A percentile compares a stretch with the other conserved stretches of the same genome.
These are phyloP conservation scores for Podarcis lilfordi DNA, from an alignment of 2,797 vertebrate genomes.

Conservation along the genomic window DNA sequence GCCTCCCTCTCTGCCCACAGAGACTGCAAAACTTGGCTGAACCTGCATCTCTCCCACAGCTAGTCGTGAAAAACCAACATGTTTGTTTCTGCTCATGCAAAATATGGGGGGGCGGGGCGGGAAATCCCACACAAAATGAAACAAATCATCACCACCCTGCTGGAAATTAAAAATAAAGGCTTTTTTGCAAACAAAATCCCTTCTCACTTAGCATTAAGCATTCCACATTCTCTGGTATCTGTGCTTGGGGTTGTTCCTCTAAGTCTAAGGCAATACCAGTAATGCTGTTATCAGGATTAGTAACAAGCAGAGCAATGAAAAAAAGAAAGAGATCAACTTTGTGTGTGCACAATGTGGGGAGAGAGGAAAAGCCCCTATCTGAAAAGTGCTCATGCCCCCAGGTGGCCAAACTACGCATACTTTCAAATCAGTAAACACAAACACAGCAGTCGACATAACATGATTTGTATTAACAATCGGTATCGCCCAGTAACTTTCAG, in stretches of 20 bases:
- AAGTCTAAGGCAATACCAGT: not conserved
- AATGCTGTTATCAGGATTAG: slow-evolving; percentile 3
- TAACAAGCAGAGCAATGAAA: slow-evolving; percentile 4
- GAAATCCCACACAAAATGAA: not conserved
- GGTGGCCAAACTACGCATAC: slow-evolving; percentile 6
- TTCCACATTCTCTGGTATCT: not conserved
- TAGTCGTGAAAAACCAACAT: not conserved
- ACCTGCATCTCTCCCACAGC: not conserved
- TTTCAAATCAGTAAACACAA: not conserved
- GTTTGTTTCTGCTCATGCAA: not conserved
- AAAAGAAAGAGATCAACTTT: not conserved
- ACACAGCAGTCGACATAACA: not conserved
- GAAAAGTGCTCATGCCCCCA: slow-evolving; percentile 7
- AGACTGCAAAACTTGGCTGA: not conserved
- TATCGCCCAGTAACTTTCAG: not conserved
- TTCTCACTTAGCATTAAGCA: not conserved
- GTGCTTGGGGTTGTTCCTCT: not conserved
- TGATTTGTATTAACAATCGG: not conserved
- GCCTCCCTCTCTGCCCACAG: not conserved
- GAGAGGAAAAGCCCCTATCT: not conserved
- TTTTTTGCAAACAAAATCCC: not conserved
- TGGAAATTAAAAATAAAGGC: not conserved
- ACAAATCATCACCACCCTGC: too few species aligned
- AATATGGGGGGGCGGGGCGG: not conserved
- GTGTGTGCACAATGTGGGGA: not conserved